A percentile compares a stretch with the other conserved stretches of the same genome.
Evolutionary conservation across 2,113 vertebrate species (phyloP).

Genomic region (Larimichthys crocea): DNA sequence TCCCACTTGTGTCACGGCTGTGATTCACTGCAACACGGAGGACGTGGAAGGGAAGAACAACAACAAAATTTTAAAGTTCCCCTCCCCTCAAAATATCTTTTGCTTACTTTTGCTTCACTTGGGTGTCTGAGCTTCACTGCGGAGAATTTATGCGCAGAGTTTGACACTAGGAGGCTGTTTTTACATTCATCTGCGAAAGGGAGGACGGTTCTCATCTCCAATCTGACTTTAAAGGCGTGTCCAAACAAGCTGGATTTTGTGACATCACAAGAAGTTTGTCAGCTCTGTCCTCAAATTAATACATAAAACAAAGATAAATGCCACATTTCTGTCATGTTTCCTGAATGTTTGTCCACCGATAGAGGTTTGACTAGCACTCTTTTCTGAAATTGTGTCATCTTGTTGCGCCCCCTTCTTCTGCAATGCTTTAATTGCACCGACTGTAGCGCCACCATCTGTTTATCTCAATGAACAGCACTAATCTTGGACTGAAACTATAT

Average conservation of each 20-base stretch:
- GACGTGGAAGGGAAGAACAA: too few relatives aligned
- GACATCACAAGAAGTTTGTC: not conserved
- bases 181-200: not conserved
- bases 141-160: not conserved
- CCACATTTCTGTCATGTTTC: not conserved
- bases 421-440: not conserved
- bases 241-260: not conserved
- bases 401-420: not conserved
- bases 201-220: not conserved
- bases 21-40: conserved; percentile 15
- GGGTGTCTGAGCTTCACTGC: not conserved
- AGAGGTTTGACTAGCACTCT: too few relatives aligned
- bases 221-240: not conserved
- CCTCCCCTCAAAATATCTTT: not conserved
- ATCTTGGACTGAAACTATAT: not conserved
- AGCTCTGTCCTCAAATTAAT: not conserved
- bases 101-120: not conserved
- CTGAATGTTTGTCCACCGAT: too few relatives aligned
- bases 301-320: not conserved
- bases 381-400: not conserved
- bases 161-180: not conserved
- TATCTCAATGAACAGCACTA: too few relatives aligned
- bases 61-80: not conserved
- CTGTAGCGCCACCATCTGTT: too few relatives aligned
- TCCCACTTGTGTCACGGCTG: conserved; percentile 15